Evolutionary conservation across 2,113 vertebrate genomes (phyloP).

Genomic region (Connochaetes taurinus): DNA sequence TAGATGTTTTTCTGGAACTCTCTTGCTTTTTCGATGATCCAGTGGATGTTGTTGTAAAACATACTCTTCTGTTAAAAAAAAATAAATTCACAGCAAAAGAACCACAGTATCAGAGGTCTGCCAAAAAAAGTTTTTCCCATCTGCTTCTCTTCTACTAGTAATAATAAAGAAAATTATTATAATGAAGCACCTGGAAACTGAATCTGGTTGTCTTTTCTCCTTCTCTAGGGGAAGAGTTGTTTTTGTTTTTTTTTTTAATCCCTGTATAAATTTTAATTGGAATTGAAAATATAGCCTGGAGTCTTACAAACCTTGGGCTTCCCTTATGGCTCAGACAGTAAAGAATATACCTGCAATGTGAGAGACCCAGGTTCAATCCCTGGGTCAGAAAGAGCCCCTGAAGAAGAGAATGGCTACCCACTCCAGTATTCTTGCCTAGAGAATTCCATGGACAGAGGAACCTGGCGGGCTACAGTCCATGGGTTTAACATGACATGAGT

Average conservation of each 20-base stretch:
- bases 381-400: neutral
- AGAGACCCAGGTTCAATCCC: neutral
- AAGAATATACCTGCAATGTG: neutral
- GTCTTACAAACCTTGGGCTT: neutral
- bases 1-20: neutral
- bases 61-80: neutral
- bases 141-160: neutral
- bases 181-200: neutral
- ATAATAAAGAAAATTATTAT: neutral
- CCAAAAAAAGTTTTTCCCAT: neutral
- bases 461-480: neutral
- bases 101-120: neutral
- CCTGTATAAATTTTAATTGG: neutral
- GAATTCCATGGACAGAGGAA: neutral
- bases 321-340: neutral
- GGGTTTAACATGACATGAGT: neutral
- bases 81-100: neutral
- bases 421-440: neutral
- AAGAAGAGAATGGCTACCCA: neutral
- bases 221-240: accelerated
- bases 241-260: neutral
- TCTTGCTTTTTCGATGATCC: neutral
- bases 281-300: neutral
- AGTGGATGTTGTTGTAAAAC: neutral
- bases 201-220: neutral